Evolutionary conservation across 2,888 invertebrate species (phyloP).

Genomic region (Cylindroiulus punctatus): DNA sequence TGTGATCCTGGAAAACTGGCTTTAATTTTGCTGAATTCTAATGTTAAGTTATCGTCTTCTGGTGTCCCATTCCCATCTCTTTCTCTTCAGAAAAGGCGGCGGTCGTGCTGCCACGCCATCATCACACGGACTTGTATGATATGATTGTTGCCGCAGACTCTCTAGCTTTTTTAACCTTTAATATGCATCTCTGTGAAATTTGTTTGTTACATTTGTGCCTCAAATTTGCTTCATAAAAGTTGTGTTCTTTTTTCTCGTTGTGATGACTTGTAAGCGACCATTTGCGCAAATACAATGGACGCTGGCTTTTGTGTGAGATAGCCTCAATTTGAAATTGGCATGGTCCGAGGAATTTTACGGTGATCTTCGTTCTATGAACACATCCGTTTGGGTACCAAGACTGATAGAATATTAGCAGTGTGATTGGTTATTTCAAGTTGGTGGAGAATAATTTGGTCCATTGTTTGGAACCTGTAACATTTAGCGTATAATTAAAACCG

Average conservation of each 20-base stretch:
- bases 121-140: neutral
- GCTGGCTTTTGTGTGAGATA: neutral
- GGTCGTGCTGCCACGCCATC: neutral
- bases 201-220: slow-evolving; percentile 47
- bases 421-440: no score
- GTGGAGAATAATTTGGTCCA: neutral
- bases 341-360: no score
- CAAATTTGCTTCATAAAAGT: slow-evolving; percentile 22
- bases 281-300: slow-evolving; percentile 39
- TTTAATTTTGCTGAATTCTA: neutral
- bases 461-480: no score
- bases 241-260: neutral
- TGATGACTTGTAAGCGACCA: slow-evolving; percentile 8
- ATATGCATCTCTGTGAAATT: slow-evolving; percentile 39
- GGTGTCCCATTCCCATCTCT: neutral
- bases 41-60: neutral
- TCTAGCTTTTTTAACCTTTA: slow-evolving; percentile 44
- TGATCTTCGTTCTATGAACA: no score
- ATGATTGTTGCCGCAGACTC: slow-evolving; percentile 35
- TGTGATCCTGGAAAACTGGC: neutral
- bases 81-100: neutral
- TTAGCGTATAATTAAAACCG: no score
- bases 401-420: no score
- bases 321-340: neutral
- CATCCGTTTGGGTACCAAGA: no score